A percentile compares a stretch with the other conserved stretches of the same genome.
These are phyloP conservation scores for Etheostoma spectabile DNA, from an alignment of 2,113 vertebrate species.

Conservation along the genomic window DNA sequence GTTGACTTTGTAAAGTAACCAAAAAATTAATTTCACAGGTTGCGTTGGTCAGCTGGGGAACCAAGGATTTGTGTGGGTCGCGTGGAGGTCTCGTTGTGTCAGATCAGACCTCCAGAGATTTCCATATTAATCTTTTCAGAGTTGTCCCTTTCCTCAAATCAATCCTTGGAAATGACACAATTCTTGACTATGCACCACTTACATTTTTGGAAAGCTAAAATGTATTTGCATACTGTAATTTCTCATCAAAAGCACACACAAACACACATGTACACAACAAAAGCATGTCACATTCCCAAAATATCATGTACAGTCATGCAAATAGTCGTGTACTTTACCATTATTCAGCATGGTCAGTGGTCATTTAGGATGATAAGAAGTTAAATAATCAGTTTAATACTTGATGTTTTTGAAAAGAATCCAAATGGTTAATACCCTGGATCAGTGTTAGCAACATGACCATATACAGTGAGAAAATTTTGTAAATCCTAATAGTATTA, in stretches of 20 bases:
- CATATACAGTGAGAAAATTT: not conserved
- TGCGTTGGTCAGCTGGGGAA: slow-evolving; percentile 80
- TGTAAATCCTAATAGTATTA: too few species aligned
- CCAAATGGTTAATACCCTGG: not conserved
- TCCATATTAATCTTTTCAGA: slow-evolving; percentile 76
- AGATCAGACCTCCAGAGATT: slow-evolving; percentile 67
- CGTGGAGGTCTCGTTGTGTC: not conserved
- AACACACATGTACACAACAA: not conserved
- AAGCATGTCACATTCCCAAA: not conserved
- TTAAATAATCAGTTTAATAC: slow-evolving; percentile 14
- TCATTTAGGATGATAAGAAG: not conserved
- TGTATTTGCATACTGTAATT: not conserved
- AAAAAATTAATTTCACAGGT: slow-evolving; percentile 48
- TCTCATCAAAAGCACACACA: not conserved
- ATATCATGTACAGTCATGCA: not conserved
- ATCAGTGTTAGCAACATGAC: not conserved
- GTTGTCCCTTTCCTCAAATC: slow-evolving; percentile 68
- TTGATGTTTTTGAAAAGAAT: slow-evolving; percentile 2
- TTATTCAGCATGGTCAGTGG: not conserved
- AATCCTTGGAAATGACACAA: slow-evolving; percentile 34
- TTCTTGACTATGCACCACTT: slow-evolving; percentile 45
- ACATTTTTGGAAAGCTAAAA: slow-evolving; percentile 51
- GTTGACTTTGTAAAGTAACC: not conserved
- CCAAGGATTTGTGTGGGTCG: not conserved
- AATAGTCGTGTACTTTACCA: not conserved